phyloP scores from a whole-genome alignment of 1,140 invertebrate species.

The Halictus rubicundus region DNA sequence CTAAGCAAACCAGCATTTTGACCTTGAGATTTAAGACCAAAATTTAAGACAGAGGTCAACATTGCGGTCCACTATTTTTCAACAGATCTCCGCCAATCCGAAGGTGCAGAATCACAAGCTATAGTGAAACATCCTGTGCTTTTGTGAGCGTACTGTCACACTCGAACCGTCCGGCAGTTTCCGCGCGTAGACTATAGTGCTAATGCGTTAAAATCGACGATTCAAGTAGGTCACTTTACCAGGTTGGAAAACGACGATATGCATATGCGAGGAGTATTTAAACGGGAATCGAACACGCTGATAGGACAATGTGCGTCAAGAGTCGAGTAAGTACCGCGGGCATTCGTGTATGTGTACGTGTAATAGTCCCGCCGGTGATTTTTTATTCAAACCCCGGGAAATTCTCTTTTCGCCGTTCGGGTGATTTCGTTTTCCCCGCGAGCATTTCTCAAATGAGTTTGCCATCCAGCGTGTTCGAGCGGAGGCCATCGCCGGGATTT shows the following conservation, averaged over 20 bases:
- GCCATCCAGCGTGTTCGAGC: slow-evolving; percentile 52
- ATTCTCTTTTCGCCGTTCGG: slow-evolving; percentile 26
- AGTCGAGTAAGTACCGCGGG: slow-evolving; percentile 25
- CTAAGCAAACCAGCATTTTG: too few species aligned
- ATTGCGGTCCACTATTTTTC: too few species aligned
- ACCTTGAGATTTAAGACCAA: too few species aligned
- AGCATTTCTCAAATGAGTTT: slow-evolving; percentile 61
- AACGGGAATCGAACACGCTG: slow-evolving; percentile 1
- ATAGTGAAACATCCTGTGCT: too few species aligned
- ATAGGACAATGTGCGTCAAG: neutral
- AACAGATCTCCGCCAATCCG: too few species aligned
- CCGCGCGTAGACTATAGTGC: neutral
- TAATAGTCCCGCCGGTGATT: slow-evolving; percentile 23
- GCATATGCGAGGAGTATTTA: neutral
- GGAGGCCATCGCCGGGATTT: slow-evolving; percentile 56
- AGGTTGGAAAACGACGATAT: neutral
- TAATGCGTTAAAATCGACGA: slow-evolving; percentile 20
- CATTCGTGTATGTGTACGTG: neutral
- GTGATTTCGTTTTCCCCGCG: slow-evolving; percentile 18
- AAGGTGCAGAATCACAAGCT: too few species aligned
- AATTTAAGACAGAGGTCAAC: too few species aligned
- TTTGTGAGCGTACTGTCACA: too few species aligned
- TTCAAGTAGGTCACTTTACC: neutral
- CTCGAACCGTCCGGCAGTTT: too few species aligned
- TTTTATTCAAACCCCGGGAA: slow-evolving; percentile 28